Evolutionary conservation across 2,113 vertebrate species (phyloP).

Genomic region (Mirza zaza): DNA sequence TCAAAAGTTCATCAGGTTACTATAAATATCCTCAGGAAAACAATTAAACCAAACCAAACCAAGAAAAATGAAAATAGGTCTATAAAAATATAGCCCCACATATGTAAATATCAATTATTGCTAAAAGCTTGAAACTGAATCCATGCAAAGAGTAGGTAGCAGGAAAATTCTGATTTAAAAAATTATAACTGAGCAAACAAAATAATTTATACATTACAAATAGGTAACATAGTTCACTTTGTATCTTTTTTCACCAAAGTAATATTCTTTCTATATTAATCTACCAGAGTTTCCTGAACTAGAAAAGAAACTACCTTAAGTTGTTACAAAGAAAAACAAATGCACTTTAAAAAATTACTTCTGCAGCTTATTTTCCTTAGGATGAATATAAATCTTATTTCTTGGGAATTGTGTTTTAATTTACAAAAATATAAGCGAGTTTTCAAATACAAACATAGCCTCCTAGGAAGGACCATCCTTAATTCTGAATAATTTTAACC

Average conservation of each 20-base stretch:
- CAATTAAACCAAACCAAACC: not conserved
- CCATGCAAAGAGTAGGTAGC: not conserved
- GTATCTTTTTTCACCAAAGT: not conserved
- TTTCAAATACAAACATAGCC: slow-evolving; percentile 45
- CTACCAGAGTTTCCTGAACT: not conserved
- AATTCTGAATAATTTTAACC: not conserved
- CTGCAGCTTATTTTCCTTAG: not conserved
- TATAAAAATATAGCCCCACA: not conserved
- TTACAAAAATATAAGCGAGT: slow-evolving; percentile 14
- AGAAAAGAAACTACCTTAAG: not conserved
- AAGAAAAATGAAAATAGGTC: not conserved
- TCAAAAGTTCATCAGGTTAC: slow-evolving; percentile 7
- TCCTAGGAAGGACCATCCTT: not conserved
- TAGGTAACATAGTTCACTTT: not conserved
- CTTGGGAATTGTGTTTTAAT: slow-evolving; percentile 12
- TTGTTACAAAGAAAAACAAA: slow-evolving; percentile 38
- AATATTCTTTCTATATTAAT: slow-evolving; percentile 31
- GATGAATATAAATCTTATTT: slow-evolving; percentile 44
- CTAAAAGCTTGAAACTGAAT: slow-evolving; percentile 20
- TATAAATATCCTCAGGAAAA: slow-evolving; percentile 29
- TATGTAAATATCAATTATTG: not conserved
- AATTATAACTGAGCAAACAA: not conserved
- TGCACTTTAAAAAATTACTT: not conserved
- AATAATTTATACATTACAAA: slow-evolving; percentile 33
- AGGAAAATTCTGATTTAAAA: slow-evolving; percentile 14